These are phyloP conservation scores for Patiria miniata DNA, from an alignment of 35 echinoderm and acorn worm species.

Conservation along the genomic window DNA sequence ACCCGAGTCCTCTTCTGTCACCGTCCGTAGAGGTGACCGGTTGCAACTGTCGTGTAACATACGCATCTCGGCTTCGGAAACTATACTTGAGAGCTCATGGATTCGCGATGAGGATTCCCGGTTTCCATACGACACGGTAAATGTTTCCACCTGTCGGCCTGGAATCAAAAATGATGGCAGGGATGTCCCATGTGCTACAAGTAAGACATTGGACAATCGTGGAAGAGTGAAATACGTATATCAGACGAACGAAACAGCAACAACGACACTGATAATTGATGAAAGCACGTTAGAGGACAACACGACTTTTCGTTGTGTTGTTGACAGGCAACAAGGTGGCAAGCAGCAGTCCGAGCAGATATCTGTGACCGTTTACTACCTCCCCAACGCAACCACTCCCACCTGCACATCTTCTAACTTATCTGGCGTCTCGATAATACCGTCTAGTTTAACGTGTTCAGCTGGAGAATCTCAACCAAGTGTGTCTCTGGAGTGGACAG, in stretches of 20 bases:
- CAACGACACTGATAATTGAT: neutral
- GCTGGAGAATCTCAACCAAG: neutral
- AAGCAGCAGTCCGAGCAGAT: neutral
- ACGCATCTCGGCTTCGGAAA: too few relatives aligned
- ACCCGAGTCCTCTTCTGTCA: too few relatives aligned
- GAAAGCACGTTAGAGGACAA: neutral
- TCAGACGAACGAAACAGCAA: neutral
- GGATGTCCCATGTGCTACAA: neutral
- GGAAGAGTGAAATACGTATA: neutral
- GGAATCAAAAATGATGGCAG: too few relatives aligned
- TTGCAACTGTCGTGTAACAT: too few relatives aligned
- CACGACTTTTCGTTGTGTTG: neutral
- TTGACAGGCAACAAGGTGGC: neutral
- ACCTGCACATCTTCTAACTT: neutral
- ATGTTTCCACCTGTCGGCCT: too few relatives aligned
- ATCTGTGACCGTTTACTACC: neutral
- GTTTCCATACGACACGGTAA: too few relatives aligned
- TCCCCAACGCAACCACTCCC: neutral
- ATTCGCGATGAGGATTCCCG: too few relatives aligned
- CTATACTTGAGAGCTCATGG: too few relatives aligned
- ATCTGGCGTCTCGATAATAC: neutral
- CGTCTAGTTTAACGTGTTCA: neutral
- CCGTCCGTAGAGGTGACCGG: too few relatives aligned
- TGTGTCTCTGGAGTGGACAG: neutral
- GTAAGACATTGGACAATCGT: neutral